Percentiles rank a stretch among this genome's conserved stretches.
phyloP scores from a whole-genome alignment of 2,113 vertebrate species.

The Nannobrachium achirus region DNA sequence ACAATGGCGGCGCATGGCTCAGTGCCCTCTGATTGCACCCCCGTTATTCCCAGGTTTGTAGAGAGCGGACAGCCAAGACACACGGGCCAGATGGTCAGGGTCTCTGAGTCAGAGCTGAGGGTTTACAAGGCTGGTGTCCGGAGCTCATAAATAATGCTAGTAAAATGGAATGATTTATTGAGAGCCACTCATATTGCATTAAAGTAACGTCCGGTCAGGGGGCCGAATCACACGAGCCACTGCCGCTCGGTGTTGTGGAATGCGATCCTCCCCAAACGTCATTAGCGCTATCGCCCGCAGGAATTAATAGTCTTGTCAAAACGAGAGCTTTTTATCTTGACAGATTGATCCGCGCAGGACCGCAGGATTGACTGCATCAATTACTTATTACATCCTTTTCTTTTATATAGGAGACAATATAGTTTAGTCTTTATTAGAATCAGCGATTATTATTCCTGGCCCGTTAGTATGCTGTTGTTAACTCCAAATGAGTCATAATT shows the following conservation, averaged over 20 bases:
- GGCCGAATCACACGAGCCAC: background rate
- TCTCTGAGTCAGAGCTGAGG: background rate
- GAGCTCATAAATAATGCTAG: slow-evolving; percentile 4
- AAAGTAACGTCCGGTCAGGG: background rate
- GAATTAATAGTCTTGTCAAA: slow-evolving; percentile 19
- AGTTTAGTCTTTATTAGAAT: slow-evolving; percentile 15
- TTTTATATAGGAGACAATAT: slow-evolving; percentile 24
- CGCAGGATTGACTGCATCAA: background rate
- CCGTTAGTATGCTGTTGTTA: slow-evolving; percentile 27
- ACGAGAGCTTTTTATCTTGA: background rate
- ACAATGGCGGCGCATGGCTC: background rate
- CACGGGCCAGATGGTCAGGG: slow-evolving; percentile 27
- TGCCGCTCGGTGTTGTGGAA: background rate
- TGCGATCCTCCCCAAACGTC: slow-evolving; percentile 7
- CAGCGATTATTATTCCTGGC: slow-evolving; percentile 9
- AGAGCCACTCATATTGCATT: slow-evolving; percentile 4
- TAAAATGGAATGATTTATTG: slow-evolving; percentile 20
- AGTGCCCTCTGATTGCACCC: slow-evolving; percentile 3
- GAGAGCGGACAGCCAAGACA: slow-evolving; percentile 1
- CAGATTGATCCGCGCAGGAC: slow-evolving; percentile 12
- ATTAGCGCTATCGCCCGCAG: background rate
- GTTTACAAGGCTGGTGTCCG: slow-evolving; percentile 7
- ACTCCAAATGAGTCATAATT: slow-evolving; percentile 45
- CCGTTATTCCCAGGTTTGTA: slow-evolving; percentile 18
- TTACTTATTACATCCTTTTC: slow-evolving; percentile 20